Evolutionary conservation across 2,797 vertebrate genomes (phyloP).

Genomic region (Rhincodon typus): DNA sequence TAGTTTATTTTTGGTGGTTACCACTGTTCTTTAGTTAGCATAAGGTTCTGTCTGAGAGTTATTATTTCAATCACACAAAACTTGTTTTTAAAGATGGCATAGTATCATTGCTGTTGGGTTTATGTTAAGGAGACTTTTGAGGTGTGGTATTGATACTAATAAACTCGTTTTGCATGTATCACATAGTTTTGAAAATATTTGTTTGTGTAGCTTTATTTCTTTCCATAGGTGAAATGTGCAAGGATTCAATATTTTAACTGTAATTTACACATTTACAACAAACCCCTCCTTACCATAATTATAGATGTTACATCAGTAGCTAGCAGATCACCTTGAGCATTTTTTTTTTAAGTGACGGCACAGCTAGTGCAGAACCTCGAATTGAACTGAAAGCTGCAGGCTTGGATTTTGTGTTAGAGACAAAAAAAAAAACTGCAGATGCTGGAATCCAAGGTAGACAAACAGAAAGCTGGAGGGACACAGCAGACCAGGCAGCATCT

Average conservation of each 20-base stretch:
- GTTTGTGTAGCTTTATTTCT: not conserved
- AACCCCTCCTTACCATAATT: not conserved
- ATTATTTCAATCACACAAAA: not conserved
- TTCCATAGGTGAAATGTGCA: not conserved
- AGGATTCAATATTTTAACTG: not conserved
- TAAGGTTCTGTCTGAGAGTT: not conserved
- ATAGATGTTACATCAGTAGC: not conserved
- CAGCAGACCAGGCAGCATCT: no score
- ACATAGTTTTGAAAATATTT: not conserved
- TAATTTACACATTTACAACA: not conserved
- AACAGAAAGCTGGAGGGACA: no score
- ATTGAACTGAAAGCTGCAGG: no score
- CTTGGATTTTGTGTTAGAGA: not conserved
- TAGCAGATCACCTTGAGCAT: not conserved
- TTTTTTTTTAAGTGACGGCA: no score
- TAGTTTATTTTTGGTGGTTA: not conserved
- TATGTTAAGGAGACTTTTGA: not conserved
- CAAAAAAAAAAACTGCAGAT: no score
- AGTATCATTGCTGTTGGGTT: not conserved
- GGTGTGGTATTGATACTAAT: not conserved
- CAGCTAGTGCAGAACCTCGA: no score
- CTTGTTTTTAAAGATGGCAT: not conserved
- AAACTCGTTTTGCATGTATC: not conserved
- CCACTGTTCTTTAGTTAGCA: not conserved
- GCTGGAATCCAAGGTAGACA: no score